Evolutionary conservation across 1,140 invertebrate species (phyloP), one percentile per base, ranked within the genome.

Genomic region (Chlorops oryzae): DNA sequence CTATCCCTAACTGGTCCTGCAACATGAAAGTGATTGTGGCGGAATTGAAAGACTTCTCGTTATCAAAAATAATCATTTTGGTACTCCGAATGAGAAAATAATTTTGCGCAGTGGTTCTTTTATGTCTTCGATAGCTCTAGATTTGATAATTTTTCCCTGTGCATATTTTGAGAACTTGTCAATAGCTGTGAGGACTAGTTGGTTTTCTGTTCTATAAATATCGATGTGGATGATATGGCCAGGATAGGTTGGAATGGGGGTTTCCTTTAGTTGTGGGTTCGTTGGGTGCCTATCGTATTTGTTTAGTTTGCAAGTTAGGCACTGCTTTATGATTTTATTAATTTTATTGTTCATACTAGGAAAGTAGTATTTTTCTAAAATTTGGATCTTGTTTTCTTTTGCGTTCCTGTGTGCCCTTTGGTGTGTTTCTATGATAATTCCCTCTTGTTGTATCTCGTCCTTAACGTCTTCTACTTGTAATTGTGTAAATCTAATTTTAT

Each of bases 81-180:
- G 47, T 2, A 50, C 47, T 9, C 47, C 41, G 25, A 39, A 54
- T 17, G 28, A 28, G 25, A 54, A 54, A 17, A 53, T 22, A 15
- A 48, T 37, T 48, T 52, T 39, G 17, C 44, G 25, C 20, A 52
- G 20, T 23, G 44, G 40, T 23, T 24, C n/a, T 37, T 35, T 39
- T 21, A 54, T 41, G 22, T 54, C 34, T 41, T 54, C 47, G 13
- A 54, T 42, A 20, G 41, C 13, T 25, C n/a, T 41, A 7, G 40
- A 35, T 10, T 21, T 28, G 21, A 54, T 15, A 15, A 39, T 10
- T 46, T 46, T 45, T 3, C 24, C 34, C 21, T 46, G 46, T 28
- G 32, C 52, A 22, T 41, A 54, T 17, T 50, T 50, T 20, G 48
- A 44, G 17, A 54, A 54, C 39, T 54, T 54, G 27, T 52, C 50